Evolutionary conservation across 2,113 vertebrate genomes (phyloP).

Genomic region (Hyaena hyaena): DNA sequence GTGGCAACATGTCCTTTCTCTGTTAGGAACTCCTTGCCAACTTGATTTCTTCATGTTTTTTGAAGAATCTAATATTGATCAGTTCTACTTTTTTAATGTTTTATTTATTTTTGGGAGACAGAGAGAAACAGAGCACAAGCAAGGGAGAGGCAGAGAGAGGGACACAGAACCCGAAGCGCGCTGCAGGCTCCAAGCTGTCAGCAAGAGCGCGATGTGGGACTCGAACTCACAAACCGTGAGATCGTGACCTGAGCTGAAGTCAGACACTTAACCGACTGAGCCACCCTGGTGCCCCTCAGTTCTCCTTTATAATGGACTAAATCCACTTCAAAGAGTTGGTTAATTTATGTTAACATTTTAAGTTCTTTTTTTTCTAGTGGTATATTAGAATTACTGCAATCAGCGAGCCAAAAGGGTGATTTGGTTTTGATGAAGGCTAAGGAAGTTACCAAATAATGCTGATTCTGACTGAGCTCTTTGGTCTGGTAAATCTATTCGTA

Average conservation of each 20-base stretch:
- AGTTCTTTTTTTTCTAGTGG: neutral
- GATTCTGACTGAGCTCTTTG: neutral
- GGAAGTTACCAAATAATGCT: neutral
- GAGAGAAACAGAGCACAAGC: too few relatives aligned
- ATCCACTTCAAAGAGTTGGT: neutral
- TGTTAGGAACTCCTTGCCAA: neutral
- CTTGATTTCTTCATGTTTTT: neutral
- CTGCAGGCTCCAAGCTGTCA: too few relatives aligned
- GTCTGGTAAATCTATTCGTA: neutral
- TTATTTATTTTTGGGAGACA: too few relatives aligned
- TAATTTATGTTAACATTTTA: neutral
- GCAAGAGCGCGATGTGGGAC: too few relatives aligned
- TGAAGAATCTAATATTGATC: neutral
- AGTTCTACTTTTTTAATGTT: neutral
- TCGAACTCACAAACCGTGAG: too few relatives aligned
- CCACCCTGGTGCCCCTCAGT: neutral
- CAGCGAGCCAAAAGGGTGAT: neutral
- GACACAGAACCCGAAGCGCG: too few relatives aligned
- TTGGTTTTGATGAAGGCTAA: neutral
- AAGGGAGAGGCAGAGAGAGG: too few relatives aligned
- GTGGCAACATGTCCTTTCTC: neutral
- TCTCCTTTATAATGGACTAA: neutral
- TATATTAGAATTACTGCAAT: too few relatives aligned
- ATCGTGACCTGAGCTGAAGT: too few relatives aligned
- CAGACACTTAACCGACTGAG: too few relatives aligned